phyloP scores from a whole-genome alignment of 2,888 invertebrate genomes.

The Ennomos quercinarius region DNA sequence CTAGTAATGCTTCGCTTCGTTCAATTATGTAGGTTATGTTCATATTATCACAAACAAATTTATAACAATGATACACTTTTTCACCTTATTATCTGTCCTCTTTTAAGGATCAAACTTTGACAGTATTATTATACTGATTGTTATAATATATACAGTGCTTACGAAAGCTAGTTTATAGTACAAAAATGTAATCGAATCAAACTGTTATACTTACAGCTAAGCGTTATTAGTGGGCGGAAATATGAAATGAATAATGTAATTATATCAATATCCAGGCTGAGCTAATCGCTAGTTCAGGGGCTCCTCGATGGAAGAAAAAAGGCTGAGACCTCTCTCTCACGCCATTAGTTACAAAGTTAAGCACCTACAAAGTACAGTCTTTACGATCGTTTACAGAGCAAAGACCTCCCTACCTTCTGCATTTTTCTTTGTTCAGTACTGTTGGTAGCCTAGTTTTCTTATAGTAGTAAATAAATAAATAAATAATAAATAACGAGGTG shows the following conservation, averaged over 20 bases:
- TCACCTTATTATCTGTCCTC: conserved; percentile 31
- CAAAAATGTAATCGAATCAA: conserved; percentile 47
- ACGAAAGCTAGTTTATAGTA: conserved; percentile 51
- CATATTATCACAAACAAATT: conserved; percentile 24
- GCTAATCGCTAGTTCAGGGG: conserved; percentile 53
- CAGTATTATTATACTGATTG: conserved; percentile 24
- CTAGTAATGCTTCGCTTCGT: conserved; percentile 58
- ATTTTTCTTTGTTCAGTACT: too few species aligned
- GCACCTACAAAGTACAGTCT: too few species aligned
- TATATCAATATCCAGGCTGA: conserved; percentile 47
- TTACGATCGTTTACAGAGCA: too few species aligned
- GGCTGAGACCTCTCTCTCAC: too few species aligned
- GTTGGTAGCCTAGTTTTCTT: too few species aligned
- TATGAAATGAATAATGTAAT: conserved; percentile 28
- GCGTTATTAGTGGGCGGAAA: conserved; percentile 66
- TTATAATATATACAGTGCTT: conserved; percentile 45
- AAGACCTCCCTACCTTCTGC: too few species aligned
- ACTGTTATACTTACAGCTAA: conserved; percentile 41
- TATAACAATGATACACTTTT: conserved; percentile 33
- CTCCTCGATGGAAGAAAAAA: too few species aligned
- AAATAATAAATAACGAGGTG: too few species aligned
- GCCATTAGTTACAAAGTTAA: too few species aligned
- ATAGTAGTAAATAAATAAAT: too few species aligned
- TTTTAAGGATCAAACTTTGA: conserved; percentile 26
- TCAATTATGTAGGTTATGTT: conserved; percentile 13